phyloP scores from a whole-genome alignment of 2,888 invertebrate species.

The Liodrosophila aerea region DNA sequence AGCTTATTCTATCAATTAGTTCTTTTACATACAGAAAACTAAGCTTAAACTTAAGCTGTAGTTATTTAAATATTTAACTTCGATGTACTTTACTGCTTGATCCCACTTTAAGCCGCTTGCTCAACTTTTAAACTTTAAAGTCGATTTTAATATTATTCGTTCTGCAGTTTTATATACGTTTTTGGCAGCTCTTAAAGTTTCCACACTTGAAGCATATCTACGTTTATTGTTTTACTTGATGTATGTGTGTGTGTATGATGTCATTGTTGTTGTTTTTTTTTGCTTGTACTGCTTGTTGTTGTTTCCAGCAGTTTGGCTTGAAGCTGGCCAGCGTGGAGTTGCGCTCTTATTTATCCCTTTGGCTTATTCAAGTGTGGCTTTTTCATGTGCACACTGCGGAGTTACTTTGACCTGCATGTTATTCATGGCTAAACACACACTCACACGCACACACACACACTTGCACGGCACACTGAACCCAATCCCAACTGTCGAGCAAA shows the following conservation, averaged over 20 bases:
- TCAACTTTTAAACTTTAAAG: conserved; percentile 15
- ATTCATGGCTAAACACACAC: conserved; percentile 66
- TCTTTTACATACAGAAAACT: too few species aligned
- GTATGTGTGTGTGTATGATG: conserved; percentile 2
- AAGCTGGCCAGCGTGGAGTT: conserved; percentile 50
- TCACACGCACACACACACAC: conserved; percentile 7
- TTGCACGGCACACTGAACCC: conserved; percentile 18
- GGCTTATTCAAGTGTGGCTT: conserved; percentile 62
- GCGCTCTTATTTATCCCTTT: conserved; percentile 71
- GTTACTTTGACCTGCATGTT: conserved; percentile 75
- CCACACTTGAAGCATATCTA: conserved; percentile 61
- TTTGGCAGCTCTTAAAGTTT: conserved; percentile 49
- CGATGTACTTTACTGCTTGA: too few species aligned
- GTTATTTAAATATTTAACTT: too few species aligned
- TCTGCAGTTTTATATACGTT: conserved; percentile 32
- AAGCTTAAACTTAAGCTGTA: too few species aligned
- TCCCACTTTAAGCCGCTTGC: not conserved
- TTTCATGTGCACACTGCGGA: conserved; percentile 51
- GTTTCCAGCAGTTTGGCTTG: conserved; percentile 26
- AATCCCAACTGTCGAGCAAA: conserved; percentile 61
- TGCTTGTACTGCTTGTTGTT: too few species aligned
- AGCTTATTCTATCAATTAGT: too few species aligned
- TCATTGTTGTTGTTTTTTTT: conserved; percentile 17
- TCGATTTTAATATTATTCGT: not conserved
- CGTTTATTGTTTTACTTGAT: conserved; percentile 59